Percentiles rank a stretch among this genome's conserved stretches.
Evolutionary conservation across 2,797 vertebrate species (phyloP).

Genomic region (Todus mexicanus): DNA sequence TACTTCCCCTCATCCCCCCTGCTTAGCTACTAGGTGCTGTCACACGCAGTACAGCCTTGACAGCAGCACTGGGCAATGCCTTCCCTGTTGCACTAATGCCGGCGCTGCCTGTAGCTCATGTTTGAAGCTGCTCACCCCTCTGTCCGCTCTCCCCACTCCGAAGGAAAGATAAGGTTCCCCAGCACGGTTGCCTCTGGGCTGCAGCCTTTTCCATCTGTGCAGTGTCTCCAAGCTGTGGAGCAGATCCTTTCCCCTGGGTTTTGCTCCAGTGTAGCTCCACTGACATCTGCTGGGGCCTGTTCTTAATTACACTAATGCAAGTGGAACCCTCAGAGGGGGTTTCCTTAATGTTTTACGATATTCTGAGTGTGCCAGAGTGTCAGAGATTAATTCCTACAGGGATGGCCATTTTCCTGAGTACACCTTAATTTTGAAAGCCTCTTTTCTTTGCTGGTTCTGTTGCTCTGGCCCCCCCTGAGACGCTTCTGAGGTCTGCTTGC

Average conservation of each 20-base stretch:
- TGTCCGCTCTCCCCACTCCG: fast-evolving
- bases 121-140: background rate
- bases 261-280: background rate
- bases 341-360: background rate
- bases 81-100: background rate
- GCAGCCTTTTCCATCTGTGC: background rate
- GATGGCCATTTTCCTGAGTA: background rate
- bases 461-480: background rate
- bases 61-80: fast-evolving
- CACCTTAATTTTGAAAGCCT: background rate
- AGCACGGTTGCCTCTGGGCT: background rate
- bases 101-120: background rate
- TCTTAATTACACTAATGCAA: background rate
- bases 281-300: constrained; percentile 23
- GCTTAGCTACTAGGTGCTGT: background rate
- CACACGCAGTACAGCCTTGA: fast-evolving
- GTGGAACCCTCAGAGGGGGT: background rate
- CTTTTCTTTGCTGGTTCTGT: background rate
- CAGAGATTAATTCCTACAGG: background rate
- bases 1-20: fast-evolving
- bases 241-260: background rate
- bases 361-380: background rate
- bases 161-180: fast-evolving
- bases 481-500: background rate
- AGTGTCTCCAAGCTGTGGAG: background rate